A percentile compares a stretch with the other conserved stretches of the same genome.
phyloP scores from a whole-genome alignment of 2,888 invertebrate species.

The Panzeria rudis region DNA sequence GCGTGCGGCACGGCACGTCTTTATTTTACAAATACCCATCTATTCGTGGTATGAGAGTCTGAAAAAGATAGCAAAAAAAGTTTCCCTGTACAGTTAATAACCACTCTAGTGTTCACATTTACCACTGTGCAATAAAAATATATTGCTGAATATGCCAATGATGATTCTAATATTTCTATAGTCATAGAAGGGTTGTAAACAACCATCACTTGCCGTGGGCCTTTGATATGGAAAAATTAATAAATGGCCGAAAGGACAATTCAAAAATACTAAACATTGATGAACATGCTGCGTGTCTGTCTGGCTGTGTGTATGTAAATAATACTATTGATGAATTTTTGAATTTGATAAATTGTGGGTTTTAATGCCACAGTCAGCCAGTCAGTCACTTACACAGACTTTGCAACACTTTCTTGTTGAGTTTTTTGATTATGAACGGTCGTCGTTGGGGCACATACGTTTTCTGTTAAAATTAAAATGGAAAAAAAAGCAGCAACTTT shows the following conservation, averaged over 20 bases:
- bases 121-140: slow-evolving; percentile 21
- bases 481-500: slow-evolving; percentile 30
- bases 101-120: background rate
- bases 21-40: too few relatives aligned
- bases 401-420: background rate
- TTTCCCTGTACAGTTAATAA: too few relatives aligned
- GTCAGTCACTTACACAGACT: slow-evolving; percentile 15
- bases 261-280: slow-evolving; percentile 37
- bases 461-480: slow-evolving; percentile 33
- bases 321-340: slow-evolving; percentile 77
- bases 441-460: slow-evolving; percentile 45
- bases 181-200: slow-evolving; percentile 49
- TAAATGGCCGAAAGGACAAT: slow-evolving; percentile 44
- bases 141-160: background rate
- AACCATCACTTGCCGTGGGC: slow-evolving; percentile 36
- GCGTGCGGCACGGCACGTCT: too few relatives aligned
- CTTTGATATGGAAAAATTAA: slow-evolving; percentile 54
- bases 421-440: slow-evolving; percentile 43
- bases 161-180: slow-evolving; percentile 37
- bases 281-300: slow-evolving; percentile 37
- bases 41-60: too few relatives aligned
- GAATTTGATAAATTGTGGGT: slow-evolving; percentile 76
- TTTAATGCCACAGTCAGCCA: slow-evolving; percentile 48
- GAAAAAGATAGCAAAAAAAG: too few relatives aligned
- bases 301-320: slow-evolving; percentile 73